Evolutionary conservation across 1,140 invertebrate species (phyloP), one percentile per base, ranked within the genome.

Genomic region (Diorhabda carinulata): DNA sequence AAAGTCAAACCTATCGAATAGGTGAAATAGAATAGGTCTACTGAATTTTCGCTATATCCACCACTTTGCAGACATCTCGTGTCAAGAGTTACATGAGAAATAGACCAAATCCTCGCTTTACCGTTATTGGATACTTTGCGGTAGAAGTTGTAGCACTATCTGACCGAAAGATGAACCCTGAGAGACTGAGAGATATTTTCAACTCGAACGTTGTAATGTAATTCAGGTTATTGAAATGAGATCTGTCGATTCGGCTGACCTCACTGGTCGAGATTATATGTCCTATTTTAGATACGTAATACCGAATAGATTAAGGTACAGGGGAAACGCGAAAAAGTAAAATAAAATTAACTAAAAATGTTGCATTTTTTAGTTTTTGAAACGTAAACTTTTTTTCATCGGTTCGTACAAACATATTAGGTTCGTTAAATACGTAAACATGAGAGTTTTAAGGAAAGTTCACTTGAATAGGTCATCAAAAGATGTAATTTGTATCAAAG

Each of bases 201-300:
- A 62, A 43, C 43, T 62, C 44, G 61, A n/a, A 44, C 41, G 61
- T n/a, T 62, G 2, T 43, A 2, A 42, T 43, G 61, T 62, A 62
- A 62, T 62, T 43, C 10, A n/a, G 61, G 61, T 43, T 62, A 62
- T 47, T 62, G 61, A 62, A 62, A 62, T 62, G 61, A 62, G 61
- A 62, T 62, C 61, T 44, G 61, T 43, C 61, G 41, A 52, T 52
- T 52, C 47, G 47, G 47, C 47, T 52, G 47, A 52, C 47, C 47
- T n/a, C 47, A 52, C 47, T 52, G 47, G 47, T n/a, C 47, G 47
- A 52, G 47, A 52, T 52, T 52, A 52, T 52, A 52, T n/a, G 47
- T 6, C 47, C 6, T 8, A 52, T n/a, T 52, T n/a, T 6, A 52
- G n/a, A 52, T 52, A 52, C 47, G n/a, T 52, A 52, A 52, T 52